Evolutionary conservation across 2,888 invertebrate species (phyloP), one percentile per base, ranked within the genome.

Genomic region (Pandemis corylana): DNA sequence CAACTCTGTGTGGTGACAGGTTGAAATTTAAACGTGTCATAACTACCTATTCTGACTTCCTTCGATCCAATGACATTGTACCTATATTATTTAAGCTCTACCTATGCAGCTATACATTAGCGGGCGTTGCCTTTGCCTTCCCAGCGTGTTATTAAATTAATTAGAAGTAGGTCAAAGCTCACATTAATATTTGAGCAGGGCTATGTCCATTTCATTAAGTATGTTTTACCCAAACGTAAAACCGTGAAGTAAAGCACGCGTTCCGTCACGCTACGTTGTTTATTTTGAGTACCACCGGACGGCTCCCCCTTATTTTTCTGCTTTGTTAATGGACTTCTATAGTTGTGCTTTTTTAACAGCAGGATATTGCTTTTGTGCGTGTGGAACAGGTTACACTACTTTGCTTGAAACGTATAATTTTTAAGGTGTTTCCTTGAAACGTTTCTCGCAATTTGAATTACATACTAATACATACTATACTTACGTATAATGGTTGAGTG

Each of bases 231-330:
- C 64, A 73, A 74, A 65, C 64, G 28, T 56, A 49, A 64, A 51
- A 28, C 69, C 71, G 68, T 56, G 62, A 62, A 66, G 66, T 63
- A 51, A 67, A 70, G 41, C 28, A 61, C 36, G 42, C 49, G 70
- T 62, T 69, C 79, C 80, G 84, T 85, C 85, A 85, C 85, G 84
- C 85, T 78, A 83, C 78, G 78, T 78, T 79, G 79, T 72, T 73
- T 73, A 62, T 70, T 71, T 64, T 76, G 72, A 70, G 72, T 75
- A 76, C 66, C 73, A 66, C 53, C 67, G 65, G 65, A 64, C 69
- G 56, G 62, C 70, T 67, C 53, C 75, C 73, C 66, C 72, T 75
- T 56, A 65, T 71, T 68, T 72, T 69, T 77, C 51, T 72, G 71
- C 69, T 75, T 44, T 42, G 71, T 69, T 77, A 77, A 78, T 73